phyloP scores from a whole-genome alignment of 1,140 invertebrate genomes.

The Chionoecetes opilio region DNA sequence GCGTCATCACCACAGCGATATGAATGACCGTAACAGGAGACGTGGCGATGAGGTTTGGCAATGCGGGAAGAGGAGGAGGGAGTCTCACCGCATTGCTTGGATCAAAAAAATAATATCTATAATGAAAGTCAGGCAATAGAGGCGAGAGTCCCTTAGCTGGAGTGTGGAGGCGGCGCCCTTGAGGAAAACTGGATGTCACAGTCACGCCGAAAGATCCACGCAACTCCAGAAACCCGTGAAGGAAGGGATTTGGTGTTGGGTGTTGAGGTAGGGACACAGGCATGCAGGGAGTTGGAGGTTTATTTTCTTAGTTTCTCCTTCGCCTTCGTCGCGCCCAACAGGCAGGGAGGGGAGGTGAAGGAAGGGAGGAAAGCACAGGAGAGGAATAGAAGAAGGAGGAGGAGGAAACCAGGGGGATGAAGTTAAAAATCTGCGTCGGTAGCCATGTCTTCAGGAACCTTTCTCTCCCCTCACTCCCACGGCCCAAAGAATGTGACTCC shows the following conservation, averaged over 20 bases:
- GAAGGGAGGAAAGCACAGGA: background rate
- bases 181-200: background rate
- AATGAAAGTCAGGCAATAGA: background rate
- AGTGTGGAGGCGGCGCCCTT: background rate
- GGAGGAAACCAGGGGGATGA: background rate
- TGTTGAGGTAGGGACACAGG: background rate
- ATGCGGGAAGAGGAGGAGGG: background rate
- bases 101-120: background rate
- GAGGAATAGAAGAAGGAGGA: background rate
- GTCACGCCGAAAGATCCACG: background rate
- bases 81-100: background rate
- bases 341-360: background rate
- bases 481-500: background rate
- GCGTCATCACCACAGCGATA: background rate
- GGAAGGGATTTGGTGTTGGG: background rate
- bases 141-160: background rate
- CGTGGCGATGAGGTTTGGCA: background rate
- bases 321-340: background rate
- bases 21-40: constrained; percentile 1
- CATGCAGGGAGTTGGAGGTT: background rate
- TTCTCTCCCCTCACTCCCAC: background rate
- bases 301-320: background rate
- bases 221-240: background rate
- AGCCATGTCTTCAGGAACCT: background rate
- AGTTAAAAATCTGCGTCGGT: background rate